Evolutionary conservation across 2,888 invertebrate species (phyloP).

Genomic region (Coenonympha glycerion): DNA sequence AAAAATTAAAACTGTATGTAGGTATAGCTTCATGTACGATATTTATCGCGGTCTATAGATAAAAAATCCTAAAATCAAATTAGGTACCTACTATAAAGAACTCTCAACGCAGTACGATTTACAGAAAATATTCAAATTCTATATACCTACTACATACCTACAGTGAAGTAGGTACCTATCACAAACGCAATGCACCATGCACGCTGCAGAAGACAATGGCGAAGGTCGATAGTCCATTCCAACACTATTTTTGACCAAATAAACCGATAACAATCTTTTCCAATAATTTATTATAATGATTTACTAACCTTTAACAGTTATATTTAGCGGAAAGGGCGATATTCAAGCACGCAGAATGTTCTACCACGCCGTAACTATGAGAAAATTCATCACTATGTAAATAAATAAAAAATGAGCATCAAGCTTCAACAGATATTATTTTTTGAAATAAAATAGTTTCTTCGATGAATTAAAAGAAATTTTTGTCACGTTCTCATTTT

Average conservation of each 20-base stretch:
- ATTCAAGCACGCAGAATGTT: constrained; percentile 66
- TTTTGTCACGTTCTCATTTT: constrained; percentile 76
- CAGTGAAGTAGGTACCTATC: constrained; percentile 42
- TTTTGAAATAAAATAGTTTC: constrained; percentile 67
- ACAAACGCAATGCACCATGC: constrained; percentile 75
- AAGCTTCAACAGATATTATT: constrained; percentile 66
- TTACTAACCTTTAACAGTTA: constrained; percentile 67
- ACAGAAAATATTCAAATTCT: not conserved
- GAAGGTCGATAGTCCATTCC: constrained; percentile 68
- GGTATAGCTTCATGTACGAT: too few relatives aligned
- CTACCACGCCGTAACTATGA: constrained; percentile 75
- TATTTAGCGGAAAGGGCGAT: constrained; percentile 64
- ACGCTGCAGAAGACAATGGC: constrained; percentile 76
- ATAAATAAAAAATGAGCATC: constrained; percentile 77
- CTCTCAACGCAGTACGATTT: not conserved
- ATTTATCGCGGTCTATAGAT: too few relatives aligned
- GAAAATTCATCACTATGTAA: constrained; percentile 74
- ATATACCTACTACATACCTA: constrained; percentile 32
- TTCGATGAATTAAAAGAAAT: constrained; percentile 65
- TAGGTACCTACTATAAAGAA: not conserved
- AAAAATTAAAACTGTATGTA: too few relatives aligned
- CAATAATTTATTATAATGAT: constrained; percentile 34
- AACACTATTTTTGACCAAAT: constrained; percentile 20
- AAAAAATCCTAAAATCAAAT: not conserved
- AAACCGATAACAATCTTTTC: constrained; percentile 1